These are phyloP conservation scores for Chymomyza amoena DNA, from an alignment of 2,888 invertebrate species.

Conservation along the genomic window DNA sequence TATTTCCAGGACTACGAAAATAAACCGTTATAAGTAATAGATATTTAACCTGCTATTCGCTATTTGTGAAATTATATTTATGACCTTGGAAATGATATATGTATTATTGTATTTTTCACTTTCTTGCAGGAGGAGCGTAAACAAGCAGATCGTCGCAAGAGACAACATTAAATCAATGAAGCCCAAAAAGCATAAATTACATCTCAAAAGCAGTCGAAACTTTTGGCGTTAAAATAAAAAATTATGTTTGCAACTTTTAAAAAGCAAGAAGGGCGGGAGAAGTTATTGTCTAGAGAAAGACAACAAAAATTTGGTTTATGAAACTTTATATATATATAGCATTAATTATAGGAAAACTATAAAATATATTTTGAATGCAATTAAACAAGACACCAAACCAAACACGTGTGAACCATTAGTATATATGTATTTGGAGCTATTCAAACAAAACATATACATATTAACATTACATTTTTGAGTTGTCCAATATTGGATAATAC, in stretches of 20 bases:
- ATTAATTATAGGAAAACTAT: constrained; percentile 25
- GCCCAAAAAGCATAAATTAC: not conserved
- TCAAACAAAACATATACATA: too few species aligned
- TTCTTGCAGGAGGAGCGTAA: constrained; percentile 73
- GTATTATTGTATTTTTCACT: constrained; percentile 15
- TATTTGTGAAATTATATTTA: constrained; percentile 66
- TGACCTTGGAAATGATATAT: constrained; percentile 37
- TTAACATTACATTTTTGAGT: too few species aligned
- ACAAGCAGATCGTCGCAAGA: constrained; percentile 65
- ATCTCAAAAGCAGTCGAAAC: not conserved
- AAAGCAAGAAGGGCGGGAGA: constrained; percentile 21
- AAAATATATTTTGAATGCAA: constrained; percentile 16
- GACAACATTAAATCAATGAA: constrained; percentile 47
- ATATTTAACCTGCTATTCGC: not conserved
- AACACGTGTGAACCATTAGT: not conserved
- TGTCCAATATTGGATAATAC: too few species aligned
- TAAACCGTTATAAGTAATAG: not conserved
- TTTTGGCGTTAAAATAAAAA: constrained; percentile 8
- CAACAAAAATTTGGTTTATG: not conserved
- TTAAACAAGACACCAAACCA: constrained; percentile 14
- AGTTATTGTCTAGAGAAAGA: constrained; percentile 12
- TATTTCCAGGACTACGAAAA: constrained; percentile 49
- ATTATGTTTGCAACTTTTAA: constrained; percentile 20
- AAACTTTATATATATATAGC: constrained; percentile 5
- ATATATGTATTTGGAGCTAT: not conserved